Evolutionary conservation across 2,113 vertebrate genomes (phyloP).

Genomic region (Gasterosteus aculeatus): DNA sequence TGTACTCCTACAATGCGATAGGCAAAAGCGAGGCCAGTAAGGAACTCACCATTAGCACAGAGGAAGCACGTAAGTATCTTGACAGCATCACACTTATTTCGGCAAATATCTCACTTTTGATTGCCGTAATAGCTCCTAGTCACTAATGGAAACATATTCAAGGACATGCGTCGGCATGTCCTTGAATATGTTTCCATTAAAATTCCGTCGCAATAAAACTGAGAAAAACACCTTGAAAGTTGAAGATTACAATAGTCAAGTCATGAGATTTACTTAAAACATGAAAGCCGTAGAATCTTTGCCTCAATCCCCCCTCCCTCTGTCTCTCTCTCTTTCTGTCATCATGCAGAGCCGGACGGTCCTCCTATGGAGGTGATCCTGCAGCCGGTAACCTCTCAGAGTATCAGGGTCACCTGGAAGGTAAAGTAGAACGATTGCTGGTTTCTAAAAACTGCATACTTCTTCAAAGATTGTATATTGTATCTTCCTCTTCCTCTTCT

Average conservation of each 20-base stretch:
- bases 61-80: slow-evolving; percentile 91
- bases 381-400: slow-evolving; percentile 95
- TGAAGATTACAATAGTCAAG: background rate
- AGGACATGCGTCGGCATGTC: background rate
- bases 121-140: background rate
- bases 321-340: background rate
- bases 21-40: slow-evolving; percentile 97
- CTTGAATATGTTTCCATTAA: slow-evolving; percentile 34
- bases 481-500: too few relatives aligned
- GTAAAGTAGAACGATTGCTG: slow-evolving; percentile 67
- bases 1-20: slow-evolving; percentile 98
- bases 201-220: background rate
- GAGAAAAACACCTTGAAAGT: background rate
- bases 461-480: background rate
- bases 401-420: slow-evolving; percentile 99
- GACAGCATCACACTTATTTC: background rate
- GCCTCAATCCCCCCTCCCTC: background rate
- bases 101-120: slow-evolving; percentile 7
- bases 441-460: background rate
- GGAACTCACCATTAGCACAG: slow-evolving; percentile 95
- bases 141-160: background rate
- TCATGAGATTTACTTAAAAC: background rate
- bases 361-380: slow-evolving; percentile 96
- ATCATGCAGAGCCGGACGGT: slow-evolving; percentile 89
- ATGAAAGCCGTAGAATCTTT: slow-evolving; percentile 9